A percentile compares a stretch with the other conserved stretches of the same genome.
Evolutionary conservation across 2,113 vertebrate species (phyloP).

Genomic region (Bubo scandiacus): DNA sequence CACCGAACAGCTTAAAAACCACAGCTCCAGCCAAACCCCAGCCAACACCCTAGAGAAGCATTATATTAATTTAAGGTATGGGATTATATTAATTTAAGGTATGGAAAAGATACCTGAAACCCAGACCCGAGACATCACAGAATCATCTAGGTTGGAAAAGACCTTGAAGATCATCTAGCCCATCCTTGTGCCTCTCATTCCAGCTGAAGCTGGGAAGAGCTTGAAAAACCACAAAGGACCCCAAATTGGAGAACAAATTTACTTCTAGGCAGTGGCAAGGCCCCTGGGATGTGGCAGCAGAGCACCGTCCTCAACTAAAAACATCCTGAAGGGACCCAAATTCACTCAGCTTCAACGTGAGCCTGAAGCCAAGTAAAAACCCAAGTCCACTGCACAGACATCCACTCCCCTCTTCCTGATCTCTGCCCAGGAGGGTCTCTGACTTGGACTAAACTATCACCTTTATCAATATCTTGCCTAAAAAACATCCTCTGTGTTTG

Average conservation of each 20-base stretch:
- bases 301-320: neutral
- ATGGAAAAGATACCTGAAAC: neutral
- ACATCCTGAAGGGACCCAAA: neutral
- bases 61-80: fast-evolving
- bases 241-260: neutral
- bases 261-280: neutral
- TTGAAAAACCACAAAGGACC: neutral
- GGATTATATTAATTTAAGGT: fast-evolving
- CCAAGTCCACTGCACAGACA: fast-evolving
- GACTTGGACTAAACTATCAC: neutral
- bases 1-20: fast-evolving
- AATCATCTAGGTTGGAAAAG: no score
- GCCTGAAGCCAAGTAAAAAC: neutral
- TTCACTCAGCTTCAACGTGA: neutral
- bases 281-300: neutral
- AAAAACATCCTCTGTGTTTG: fast-evolving
- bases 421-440: neutral
- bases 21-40: neutral
- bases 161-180: no score
- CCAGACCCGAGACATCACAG: neutral
- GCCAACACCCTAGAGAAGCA: neutral
- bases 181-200: neutral
- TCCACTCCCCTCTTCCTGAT: neutral
- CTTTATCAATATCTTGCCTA: no score
- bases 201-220: neutral